Evolutionary conservation across 2,797 vertebrate species (phyloP).

Genomic region (Serranus cabrilla): DNA sequence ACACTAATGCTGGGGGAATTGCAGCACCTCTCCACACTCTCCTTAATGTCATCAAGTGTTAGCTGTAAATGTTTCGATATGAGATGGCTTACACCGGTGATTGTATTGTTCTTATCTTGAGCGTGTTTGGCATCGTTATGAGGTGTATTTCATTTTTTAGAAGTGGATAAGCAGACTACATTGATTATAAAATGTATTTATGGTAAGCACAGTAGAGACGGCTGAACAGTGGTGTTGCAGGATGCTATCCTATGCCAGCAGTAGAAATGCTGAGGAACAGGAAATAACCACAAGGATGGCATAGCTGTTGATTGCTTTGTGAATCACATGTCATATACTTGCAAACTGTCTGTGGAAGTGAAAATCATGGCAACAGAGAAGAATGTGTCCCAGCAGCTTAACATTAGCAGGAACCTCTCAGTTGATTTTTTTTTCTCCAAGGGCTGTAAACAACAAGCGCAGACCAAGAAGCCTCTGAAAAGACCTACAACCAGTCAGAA

Average conservation of each 20-base stretch:
- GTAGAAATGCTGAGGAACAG: not conserved
- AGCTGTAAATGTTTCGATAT: slow-evolving; percentile 27
- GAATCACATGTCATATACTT: not conserved
- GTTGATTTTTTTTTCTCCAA: too few relatives aligned
- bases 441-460: too few relatives aligned
- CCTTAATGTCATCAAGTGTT: slow-evolving; percentile 23
- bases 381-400: too few relatives aligned
- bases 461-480: too few relatives aligned
- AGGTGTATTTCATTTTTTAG: slow-evolving; percentile 6
- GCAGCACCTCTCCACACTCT: slow-evolving; percentile 20
- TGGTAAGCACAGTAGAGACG: not conserved
- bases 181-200: not conserved
- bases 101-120: slow-evolving; percentile 17
- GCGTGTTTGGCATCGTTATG: slow-evolving; percentile 2
- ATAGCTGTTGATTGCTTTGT: slow-evolving; percentile 1
- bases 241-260: not conserved
- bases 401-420: too few relatives aligned
- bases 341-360: too few relatives aligned
- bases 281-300: not conserved
- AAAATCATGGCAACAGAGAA: too few relatives aligned
- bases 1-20: slow-evolving; percentile 65
- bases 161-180: not conserved
- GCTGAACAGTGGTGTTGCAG: not conserved
- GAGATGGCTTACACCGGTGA: not conserved
- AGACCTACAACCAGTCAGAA: too few relatives aligned